These are phyloP conservation scores for Hesperia comma DNA, from an alignment of 2,888 invertebrate species.

Conservation along the genomic window DNA sequence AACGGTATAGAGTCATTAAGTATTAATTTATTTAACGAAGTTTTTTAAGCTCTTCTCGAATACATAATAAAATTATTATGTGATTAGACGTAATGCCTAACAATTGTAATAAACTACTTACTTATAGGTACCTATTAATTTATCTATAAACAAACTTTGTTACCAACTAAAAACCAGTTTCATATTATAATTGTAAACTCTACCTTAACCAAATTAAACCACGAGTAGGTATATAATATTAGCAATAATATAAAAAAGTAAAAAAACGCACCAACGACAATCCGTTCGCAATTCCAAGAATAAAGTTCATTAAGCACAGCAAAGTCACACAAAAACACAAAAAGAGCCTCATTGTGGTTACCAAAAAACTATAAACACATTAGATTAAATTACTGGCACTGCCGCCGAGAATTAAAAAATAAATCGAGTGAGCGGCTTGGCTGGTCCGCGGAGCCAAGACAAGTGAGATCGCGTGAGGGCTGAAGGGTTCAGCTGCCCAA, in stretches of 20 bases:
- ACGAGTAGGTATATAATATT: no score
- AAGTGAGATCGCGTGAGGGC: slow-evolving; percentile 31
- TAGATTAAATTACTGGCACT: slow-evolving; percentile 25
- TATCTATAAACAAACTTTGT: no score
- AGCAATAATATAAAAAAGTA: background rate
- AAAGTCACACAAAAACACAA: slow-evolving; percentile 57
- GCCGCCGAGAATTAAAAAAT: slow-evolving; percentile 37
- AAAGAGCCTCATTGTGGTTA: slow-evolving; percentile 49
- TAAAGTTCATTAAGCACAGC: slow-evolving; percentile 60
- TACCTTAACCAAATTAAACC: no score
- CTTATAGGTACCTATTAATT: no score
- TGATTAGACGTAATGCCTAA: no score
- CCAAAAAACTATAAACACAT: slow-evolving; percentile 38
- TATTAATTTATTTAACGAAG: no score
- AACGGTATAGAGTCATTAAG: no score
- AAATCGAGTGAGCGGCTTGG: slow-evolving; percentile 26
- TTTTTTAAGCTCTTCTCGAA: no score
- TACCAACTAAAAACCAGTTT: no score
- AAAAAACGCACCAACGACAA: slow-evolving; percentile 60
- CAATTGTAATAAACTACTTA: no score
- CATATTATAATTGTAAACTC: no score
- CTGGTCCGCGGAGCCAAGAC: slow-evolving; percentile 46
- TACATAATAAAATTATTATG: no score
- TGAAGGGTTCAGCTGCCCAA: slow-evolving; percentile 57
- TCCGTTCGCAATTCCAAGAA: slow-evolving; percentile 61